Evolutionary conservation across 2,888 invertebrate species (phyloP).

Genomic region (Oxytorus armatus): DNA sequence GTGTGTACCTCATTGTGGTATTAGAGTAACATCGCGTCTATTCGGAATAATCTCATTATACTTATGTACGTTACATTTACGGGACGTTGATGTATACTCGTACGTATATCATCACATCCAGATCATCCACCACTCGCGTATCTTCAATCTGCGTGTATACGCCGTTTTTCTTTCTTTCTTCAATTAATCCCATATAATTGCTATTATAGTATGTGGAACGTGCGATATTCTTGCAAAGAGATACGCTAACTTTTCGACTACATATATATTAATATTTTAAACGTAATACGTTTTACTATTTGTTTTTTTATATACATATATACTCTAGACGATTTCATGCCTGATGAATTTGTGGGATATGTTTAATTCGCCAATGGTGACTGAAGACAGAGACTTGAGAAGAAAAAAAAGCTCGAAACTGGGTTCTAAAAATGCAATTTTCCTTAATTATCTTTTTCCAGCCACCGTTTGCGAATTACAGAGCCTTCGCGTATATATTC

Average conservation of each 20-base stretch:
- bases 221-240: conserved; percentile 46
- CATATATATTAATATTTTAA: conserved; percentile 20
- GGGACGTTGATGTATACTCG: neutral
- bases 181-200: conserved; percentile 39
- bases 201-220: conserved; percentile 59
- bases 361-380: too few relatives aligned
- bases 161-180: conserved; percentile 20
- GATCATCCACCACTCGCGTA: neutral
- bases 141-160: neutral
- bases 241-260: neutral
- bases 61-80: conserved; percentile 8
- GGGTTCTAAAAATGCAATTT: too few relatives aligned
- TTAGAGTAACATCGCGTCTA: conserved; percentile 1
- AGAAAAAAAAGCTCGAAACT: too few relatives aligned
- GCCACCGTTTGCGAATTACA: too few relatives aligned
- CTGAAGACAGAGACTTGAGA: too few relatives aligned
- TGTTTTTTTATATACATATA: neutral
- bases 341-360: too few relatives aligned
- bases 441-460: too few relatives aligned
- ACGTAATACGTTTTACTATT: conserved; percentile 5
- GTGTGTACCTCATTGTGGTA: conserved; percentile 17
- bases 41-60: conserved; percentile 35
- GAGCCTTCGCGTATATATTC: too few relatives aligned
- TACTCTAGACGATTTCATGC: too few relatives aligned
- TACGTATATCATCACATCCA: conserved; percentile 1